Evolutionary conservation across 1,140 invertebrate genomes (phyloP).

Genomic region (Neuroterus valhalla): DNA sequence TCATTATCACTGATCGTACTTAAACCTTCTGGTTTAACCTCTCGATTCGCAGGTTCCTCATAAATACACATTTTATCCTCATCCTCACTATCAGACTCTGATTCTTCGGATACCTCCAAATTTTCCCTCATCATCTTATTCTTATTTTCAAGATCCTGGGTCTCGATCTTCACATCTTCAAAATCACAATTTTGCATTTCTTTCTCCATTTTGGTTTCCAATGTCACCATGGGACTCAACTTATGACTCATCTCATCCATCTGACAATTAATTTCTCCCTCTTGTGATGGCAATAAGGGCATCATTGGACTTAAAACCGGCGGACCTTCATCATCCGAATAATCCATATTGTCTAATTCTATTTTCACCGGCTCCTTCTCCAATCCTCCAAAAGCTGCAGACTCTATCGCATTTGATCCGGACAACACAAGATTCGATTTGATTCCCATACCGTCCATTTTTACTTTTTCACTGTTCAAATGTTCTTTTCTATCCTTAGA

Average conservation of each 20-base stretch:
- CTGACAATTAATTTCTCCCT: constrained; percentile 28
- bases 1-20: constrained; percentile 34
- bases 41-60: neutral
- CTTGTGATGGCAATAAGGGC: constrained; percentile 54
- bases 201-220: constrained; percentile 47
- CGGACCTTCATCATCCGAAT: constrained; percentile 69
- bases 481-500: constrained; percentile 53
- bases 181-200: constrained; percentile 41
- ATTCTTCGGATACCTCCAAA: constrained; percentile 50
- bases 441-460: constrained; percentile 14
- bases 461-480: constrained; percentile 49
- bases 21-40: neutral
- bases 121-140: constrained; percentile 59
- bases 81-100: constrained; percentile 42
- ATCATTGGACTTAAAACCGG: constrained; percentile 69
- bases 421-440: neutral
- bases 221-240: constrained; percentile 58
- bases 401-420: constrained; percentile 27
- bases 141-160: constrained; percentile 31
- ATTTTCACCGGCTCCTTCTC: constrained; percentile 34
- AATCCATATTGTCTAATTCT: constrained; percentile 49
- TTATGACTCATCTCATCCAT: constrained; percentile 52
- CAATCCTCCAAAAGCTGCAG: neutral
- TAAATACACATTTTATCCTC: constrained; percentile 11
- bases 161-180: constrained; percentile 17